phyloP scores from a whole-genome alignment of 2,888 invertebrate genomes.

The Acanthosoma haemorrhoidale region DNA sequence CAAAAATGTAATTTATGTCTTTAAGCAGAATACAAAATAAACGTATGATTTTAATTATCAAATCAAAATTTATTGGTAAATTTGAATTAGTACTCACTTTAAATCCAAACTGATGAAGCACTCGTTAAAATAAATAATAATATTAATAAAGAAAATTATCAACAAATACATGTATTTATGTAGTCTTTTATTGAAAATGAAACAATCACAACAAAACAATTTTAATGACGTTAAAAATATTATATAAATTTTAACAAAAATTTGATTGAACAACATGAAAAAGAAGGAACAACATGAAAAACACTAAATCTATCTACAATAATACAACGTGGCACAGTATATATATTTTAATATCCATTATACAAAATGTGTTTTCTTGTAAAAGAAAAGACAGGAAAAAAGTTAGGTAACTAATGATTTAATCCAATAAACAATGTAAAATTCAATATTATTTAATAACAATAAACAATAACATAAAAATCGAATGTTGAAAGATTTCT shows the following conservation, averaged over 20 bases:
- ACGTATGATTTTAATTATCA: not conserved
- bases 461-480: not conserved
- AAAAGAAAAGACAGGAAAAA: not conserved
- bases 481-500: not conserved
- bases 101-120: slow-evolving; percentile 1
- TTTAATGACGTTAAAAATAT: slow-evolving; percentile 24
- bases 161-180: not conserved
- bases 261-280: slow-evolving; percentile 19
- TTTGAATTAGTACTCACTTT: slow-evolving; percentile 7
- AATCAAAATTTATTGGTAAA: not conserved
- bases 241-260: slow-evolving; percentile 8
- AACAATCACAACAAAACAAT: slow-evolving; percentile 21
- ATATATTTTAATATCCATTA: not conserved
- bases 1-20: not conserved
- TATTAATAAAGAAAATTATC: not conserved
- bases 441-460: not conserved
- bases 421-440: not conserved
- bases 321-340: slow-evolving; percentile 20
- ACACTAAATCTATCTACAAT: slow-evolving; percentile 29
- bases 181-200: slow-evolving; percentile 27
- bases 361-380: slow-evolving; percentile 2
- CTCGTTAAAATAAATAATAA: not conserved
- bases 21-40: slow-evolving; percentile 11
- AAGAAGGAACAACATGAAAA: slow-evolving; percentile 28
- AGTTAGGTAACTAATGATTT: not conserved